Conservation (phyloP, 2,888 invertebrate species). For the Drosophila mimetica region DNA sequence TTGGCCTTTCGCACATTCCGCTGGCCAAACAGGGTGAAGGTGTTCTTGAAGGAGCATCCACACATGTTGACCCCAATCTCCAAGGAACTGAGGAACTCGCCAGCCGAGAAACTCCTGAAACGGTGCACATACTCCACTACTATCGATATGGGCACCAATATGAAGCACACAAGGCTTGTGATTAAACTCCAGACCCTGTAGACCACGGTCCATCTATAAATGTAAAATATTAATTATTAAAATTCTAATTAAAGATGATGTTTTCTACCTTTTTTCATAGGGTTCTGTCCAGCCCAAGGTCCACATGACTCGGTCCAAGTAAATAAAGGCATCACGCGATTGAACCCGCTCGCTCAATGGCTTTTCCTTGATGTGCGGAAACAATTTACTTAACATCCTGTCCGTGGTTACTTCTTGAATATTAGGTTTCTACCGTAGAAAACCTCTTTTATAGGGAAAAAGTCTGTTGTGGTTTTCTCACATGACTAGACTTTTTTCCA, state of each 20-base stretch:
- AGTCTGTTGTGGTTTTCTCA: slow-evolving; percentile 4
- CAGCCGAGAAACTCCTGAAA: slow-evolving; percentile 35
- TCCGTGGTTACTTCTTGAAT: not conserved
- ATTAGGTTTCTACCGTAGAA: not conserved
- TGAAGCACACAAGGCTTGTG: not conserved
- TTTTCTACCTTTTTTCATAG: not conserved
- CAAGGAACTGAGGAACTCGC: slow-evolving; percentile 54
- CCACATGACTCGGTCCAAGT: slow-evolving; percentile 52
- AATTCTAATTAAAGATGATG: no score
- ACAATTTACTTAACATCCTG: slow-evolving; percentile 28
- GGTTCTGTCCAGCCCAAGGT: slow-evolving; percentile 27
- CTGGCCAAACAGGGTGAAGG: slow-evolving; percentile 31
- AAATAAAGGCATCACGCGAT: slow-evolving; percentile 57
- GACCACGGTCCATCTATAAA: not conserved
- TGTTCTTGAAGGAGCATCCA: slow-evolving; percentile 16
- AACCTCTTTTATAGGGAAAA: slow-evolving; percentile 14
- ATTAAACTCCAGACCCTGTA: slow-evolving; percentile 1
- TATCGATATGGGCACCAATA: slow-evolving; percentile 15
- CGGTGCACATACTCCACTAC: not conserved
- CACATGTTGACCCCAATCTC: slow-evolving; percentile 18
- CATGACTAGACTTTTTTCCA: not conserved
- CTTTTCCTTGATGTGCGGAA: slow-evolving; percentile 13
- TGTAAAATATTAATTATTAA: no score
- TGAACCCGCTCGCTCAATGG: slow-evolving; percentile 11
- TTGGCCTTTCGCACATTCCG: slow-evolving; percentile 39